A percentile compares a stretch with the other conserved stretches of the same genome.
These are phyloP conservation scores for Thumatha senex DNA, from an alignment of 2,888 invertebrate genomes.

Conservation along the genomic window DNA sequence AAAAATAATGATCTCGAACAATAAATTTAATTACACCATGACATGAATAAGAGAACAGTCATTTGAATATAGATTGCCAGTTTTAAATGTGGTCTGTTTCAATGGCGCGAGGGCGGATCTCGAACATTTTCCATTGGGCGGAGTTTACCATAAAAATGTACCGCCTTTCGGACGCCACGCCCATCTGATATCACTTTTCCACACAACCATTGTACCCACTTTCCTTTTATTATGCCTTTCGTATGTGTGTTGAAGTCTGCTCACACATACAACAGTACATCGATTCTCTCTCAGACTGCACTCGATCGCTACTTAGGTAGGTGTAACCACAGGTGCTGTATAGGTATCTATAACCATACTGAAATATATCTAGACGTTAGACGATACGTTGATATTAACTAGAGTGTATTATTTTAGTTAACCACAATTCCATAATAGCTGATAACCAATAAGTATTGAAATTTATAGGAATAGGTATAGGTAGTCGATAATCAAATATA, in stretches of 20 bases:
- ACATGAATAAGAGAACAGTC: slow-evolving; percentile 10
- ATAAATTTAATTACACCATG: slow-evolving; percentile 15
- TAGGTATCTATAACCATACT: not conserved
- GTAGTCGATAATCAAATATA: too few species aligned
- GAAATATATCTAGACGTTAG: too few species aligned
- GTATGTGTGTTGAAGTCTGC: slow-evolving; percentile 19
- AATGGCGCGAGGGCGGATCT: slow-evolving; percentile 71
- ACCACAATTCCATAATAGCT: too few species aligned
- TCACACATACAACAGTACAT: slow-evolving; percentile 18
- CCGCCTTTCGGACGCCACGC: slow-evolving; percentile 75
- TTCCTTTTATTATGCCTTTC: slow-evolving; percentile 42
- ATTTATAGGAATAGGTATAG: too few species aligned
- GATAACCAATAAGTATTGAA: too few species aligned
- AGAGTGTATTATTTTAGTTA: too few species aligned
- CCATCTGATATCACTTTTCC: slow-evolving; percentile 50
- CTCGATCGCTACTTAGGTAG: not conserved
- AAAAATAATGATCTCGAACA: not conserved
- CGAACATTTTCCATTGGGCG: slow-evolving; percentile 69
- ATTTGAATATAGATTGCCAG: slow-evolving; percentile 21
- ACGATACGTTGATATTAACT: too few species aligned
- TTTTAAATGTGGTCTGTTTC: slow-evolving; percentile 35
- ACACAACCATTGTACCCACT: slow-evolving; percentile 54
- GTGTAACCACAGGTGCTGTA: not conserved
- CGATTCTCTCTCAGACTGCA: slow-evolving; percentile 4
- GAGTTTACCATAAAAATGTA: slow-evolving; percentile 71